These are phyloP conservation scores for Brachionus paranguensis DNA, from an alignment of 1,140 invertebrate species.

Conservation along the genomic window DNA sequence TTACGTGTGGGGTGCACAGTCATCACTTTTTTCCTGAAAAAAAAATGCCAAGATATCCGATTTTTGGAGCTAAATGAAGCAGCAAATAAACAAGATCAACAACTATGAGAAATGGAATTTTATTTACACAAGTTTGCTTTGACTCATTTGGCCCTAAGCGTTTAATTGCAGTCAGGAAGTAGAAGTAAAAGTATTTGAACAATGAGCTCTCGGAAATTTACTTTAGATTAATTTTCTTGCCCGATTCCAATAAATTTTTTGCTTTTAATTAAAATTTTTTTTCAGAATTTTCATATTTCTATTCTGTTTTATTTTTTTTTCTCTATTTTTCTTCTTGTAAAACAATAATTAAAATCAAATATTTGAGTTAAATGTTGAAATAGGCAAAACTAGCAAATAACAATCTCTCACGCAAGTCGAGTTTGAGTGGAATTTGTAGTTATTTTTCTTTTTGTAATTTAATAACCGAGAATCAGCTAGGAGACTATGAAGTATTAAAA, in stretches of 20 bases:
- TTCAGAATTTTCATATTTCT: not conserved
- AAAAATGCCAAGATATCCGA: not conserved
- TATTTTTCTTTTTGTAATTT: conserved; percentile 26
- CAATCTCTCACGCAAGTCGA: conserved; percentile 22
- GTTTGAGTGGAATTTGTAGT: not conserved
- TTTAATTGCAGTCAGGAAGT: not conserved
- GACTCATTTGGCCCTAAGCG: not conserved
- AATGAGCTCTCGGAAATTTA: conserved; percentile 1
- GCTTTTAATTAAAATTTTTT: not conserved
- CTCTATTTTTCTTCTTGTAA: not conserved
- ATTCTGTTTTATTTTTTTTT: not conserved
- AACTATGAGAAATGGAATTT: not conserved
- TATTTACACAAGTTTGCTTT: not conserved
- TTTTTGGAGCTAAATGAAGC: not conserved
- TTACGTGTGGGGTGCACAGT: not conserved
- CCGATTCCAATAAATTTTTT: not conserved
- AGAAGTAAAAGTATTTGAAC: conserved; percentile 5
- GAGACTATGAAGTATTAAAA: conserved; percentile 4
- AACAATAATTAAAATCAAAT: conserved; percentile 33
- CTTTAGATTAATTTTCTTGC: conserved; percentile 16
- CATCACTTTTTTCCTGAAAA: not conserved
- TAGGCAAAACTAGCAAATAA: not conserved
- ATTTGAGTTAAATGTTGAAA: not conserved
- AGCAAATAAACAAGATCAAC: not conserved
- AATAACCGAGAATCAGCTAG: not conserved